phyloP scores from a whole-genome alignment of 2,797 vertebrate genomes.

The Sebastes oblongus region DNA sequence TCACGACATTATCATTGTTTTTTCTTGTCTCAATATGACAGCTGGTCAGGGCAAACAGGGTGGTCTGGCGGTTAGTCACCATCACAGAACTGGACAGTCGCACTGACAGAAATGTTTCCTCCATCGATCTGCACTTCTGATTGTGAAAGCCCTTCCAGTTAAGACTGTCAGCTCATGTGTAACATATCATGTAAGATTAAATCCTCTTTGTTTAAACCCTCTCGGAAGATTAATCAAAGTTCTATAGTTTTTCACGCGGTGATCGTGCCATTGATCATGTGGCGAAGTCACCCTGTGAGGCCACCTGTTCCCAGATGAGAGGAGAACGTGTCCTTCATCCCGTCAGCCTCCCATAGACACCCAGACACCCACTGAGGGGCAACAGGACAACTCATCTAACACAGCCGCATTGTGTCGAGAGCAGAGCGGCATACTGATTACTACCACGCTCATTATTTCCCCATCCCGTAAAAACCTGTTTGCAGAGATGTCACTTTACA shows the following conservation, averaged over 20 bases:
- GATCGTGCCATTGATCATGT: constrained; percentile 71
- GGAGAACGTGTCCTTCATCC: constrained; percentile 75
- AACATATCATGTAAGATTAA: constrained; percentile 41
- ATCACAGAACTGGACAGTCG: constrained; percentile 46
- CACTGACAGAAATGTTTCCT: constrained; percentile 38
- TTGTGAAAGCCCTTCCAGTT: constrained; percentile 20
- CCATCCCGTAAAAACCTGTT: constrained; percentile 23
- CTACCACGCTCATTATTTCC: constrained; percentile 39
- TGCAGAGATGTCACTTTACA: constrained; percentile 31
- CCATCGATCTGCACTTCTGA: constrained; percentile 38
- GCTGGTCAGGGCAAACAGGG: constrained; percentile 49
- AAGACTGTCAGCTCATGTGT: constrained; percentile 35
- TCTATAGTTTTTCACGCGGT: constrained; percentile 37
- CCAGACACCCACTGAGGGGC: constrained; percentile 69
- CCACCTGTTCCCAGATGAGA: constrained; percentile 79
- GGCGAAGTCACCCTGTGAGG: constrained; percentile 76
- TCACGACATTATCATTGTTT: constrained; percentile 31
- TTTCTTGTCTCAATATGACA: constrained; percentile 50
- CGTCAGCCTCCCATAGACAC: constrained; percentile 65
- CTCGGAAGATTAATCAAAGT: constrained; percentile 83
- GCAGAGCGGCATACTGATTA: constrained; percentile 73
- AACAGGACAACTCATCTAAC: constrained; percentile 71
- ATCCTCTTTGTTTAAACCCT: constrained; percentile 69
- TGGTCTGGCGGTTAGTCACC: constrained; percentile 56
- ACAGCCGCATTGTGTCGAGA: constrained; percentile 53